Percentiles rank a stretch among this genome's conserved stretches.
Evolutionary conservation across 2,888 invertebrate species (phyloP).

Genomic region (Trileptium ribeirensis): DNA sequence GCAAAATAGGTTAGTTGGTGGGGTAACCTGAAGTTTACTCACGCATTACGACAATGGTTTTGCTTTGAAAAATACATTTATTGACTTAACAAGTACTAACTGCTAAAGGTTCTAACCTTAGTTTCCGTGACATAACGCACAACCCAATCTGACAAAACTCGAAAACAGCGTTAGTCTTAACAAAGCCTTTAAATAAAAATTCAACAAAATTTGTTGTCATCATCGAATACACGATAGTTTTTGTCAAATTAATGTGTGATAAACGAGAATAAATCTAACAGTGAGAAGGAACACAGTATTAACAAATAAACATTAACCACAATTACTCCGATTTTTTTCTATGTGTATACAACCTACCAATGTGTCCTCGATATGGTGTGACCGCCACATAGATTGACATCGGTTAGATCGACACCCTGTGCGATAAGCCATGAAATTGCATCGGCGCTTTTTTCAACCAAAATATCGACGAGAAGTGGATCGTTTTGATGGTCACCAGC

Average conservation of each 20-base stretch:
- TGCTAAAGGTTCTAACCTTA: too few species aligned
- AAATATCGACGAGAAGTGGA: conserved; percentile 42
- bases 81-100: too few species aligned
- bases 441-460: conserved; percentile 39
- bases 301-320: not conserved
- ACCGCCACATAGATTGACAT: conserved; percentile 49
- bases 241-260: not conserved
- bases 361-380: conserved; percentile 48
- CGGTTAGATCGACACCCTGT: conserved; percentile 44
- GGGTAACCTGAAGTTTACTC: too few species aligned
- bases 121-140: too few species aligned
- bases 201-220: too few species aligned
- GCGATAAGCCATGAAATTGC: conserved; percentile 41
- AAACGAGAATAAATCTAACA: not conserved
- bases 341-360: conserved; percentile 41
- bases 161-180: too few species aligned
- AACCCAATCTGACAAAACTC: too few species aligned
- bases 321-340: not conserved
- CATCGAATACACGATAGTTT: too few species aligned
- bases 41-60: too few species aligned
- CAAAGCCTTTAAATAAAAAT: too few species aligned
- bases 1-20: too few species aligned
- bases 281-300: not conserved
- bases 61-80: too few species aligned
- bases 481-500: conserved; percentile 49